Percentiles rank a stretch among this genome's conserved stretches.
Conservation (phyloP, 2,797 vertebrate genomes). For the Argentina silus region DNA sequence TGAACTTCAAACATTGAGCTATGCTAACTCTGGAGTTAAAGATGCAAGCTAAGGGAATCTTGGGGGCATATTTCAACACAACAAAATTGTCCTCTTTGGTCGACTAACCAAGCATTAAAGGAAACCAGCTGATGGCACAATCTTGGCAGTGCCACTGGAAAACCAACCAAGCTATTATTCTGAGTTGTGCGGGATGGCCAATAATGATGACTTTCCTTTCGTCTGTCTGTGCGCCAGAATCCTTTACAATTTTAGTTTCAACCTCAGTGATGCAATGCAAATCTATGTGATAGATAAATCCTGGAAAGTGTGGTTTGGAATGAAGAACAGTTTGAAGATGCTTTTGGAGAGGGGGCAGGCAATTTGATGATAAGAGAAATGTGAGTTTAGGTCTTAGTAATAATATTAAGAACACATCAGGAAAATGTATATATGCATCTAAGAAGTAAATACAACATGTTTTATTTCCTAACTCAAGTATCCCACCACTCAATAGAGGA, state of each 20-base stretch:
- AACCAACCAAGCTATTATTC: background rate
- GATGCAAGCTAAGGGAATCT: slow-evolving; percentile 8
- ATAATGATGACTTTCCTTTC: slow-evolving; percentile 25
- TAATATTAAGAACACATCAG: too few relatives aligned
- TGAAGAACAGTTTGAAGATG: slow-evolving; percentile 2
- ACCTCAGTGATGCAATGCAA: slow-evolving; percentile 2
- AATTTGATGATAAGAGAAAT: too few relatives aligned
- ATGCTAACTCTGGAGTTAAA: background rate
- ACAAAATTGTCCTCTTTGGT: slow-evolving; percentile 28
- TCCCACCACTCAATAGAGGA: background rate
- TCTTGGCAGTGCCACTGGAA: slow-evolving; percentile 40
- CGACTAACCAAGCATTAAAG: slow-evolving; percentile 29
- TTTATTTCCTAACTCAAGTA: too few relatives aligned
- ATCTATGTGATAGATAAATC: background rate
- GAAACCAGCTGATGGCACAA: slow-evolving; percentile 46
- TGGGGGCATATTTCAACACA: background rate
- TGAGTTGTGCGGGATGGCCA: slow-evolving; percentile 10
- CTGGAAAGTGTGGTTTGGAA: slow-evolving; percentile 42
- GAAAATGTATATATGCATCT: background rate
- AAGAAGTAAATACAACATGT: background rate
- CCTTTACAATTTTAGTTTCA: background rate
- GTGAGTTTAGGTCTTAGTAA: too few relatives aligned
- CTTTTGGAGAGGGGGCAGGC: background rate
- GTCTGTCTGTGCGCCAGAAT: background rate
- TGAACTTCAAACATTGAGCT: too few relatives aligned